Evolutionary conservation across 2,888 invertebrate species (phyloP), one percentile per base, ranked within the genome.

Genomic region (Brachyptera putata): DNA sequence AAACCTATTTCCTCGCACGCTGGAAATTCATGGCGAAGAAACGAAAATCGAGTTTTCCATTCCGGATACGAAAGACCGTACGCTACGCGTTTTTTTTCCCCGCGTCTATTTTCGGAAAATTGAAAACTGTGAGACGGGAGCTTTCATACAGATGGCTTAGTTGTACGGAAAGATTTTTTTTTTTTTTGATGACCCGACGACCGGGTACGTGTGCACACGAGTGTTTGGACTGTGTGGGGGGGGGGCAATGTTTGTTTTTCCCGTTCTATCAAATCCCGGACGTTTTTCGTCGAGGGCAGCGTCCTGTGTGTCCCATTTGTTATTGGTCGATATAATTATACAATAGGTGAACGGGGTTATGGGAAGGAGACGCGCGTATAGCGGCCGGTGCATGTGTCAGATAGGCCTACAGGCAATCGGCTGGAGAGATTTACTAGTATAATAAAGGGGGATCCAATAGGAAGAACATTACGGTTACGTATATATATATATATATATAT

Each of bases 1-100:
- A 46, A 46, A 2, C 41, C 46, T n/a, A 21, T 46, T 46, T 21
- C 46, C 46, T 46, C 46, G 7, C 21, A n/a, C 22, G n/a, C 46
- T 21, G 46, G 46, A n/a, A 11, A 24, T 24, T 39, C 1, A 41
- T 7, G 16, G 24, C 46, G 46, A 46, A 7, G 24, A 46, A 46
- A 46, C 22, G 46, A 46, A 46, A 46, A 46, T 13, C 46, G 24
- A 46, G 46, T 21, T 21, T 21, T 24, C 22, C 46, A 16, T 24
- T 11, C 24, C 22, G 22, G 24, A 24, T 16, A 11, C 3, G n/a
- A 7, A 24, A 43, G 21, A 2, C 43, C 43, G 18, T 16, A n/a
- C 46, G 22, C 46, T 24, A 2, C 24, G 21, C 46, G 21, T 24
- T 21, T 11, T 7, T 41, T 3, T 18, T 21, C 41, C 41, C 41